Conservation (phyloP, 2,888 invertebrate species). For the Diaperis boleti region DNA sequence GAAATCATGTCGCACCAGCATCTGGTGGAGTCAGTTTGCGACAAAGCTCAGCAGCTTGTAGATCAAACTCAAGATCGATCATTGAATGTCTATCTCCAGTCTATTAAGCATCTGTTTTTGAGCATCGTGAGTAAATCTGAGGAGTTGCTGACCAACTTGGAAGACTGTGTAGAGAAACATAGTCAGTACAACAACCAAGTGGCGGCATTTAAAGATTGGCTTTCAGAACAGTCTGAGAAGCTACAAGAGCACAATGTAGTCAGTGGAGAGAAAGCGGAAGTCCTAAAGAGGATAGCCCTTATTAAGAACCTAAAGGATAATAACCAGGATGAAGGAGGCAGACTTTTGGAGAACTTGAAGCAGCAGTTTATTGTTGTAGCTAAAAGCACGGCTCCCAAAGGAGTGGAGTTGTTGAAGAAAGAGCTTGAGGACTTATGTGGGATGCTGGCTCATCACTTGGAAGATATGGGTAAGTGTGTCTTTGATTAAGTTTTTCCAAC, state of each 20-base stretch:
- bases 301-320: slow-evolving; percentile 73
- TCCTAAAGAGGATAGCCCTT: slow-evolving; percentile 78
- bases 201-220: slow-evolving; percentile 85
- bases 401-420: slow-evolving; percentile 78
- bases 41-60: slow-evolving; percentile 91
- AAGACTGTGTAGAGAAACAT: slow-evolving; percentile 88
- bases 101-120: slow-evolving; percentile 89
- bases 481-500: not conserved
- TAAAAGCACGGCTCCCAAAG: slow-evolving; percentile 85
- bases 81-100: slow-evolving; percentile 86
- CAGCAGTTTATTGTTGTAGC: slow-evolving; percentile 75
- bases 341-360: slow-evolving; percentile 77
- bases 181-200: slow-evolving; percentile 81
- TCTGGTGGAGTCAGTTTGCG: slow-evolving; percentile 90
- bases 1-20: slow-evolving; percentile 93
- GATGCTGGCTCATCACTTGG: slow-evolving; percentile 76
- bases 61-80: slow-evolving; percentile 92
- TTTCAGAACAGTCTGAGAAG: slow-evolving; percentile 83
- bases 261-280: slow-evolving; percentile 86
- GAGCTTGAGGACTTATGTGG: slow-evolving; percentile 80
- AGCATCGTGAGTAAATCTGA: slow-evolving; percentile 90
- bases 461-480: slow-evolving; percentile 69
- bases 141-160: slow-evolving; percentile 85
- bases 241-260: slow-evolving; percentile 85
- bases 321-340: slow-evolving; percentile 75